Conservation (phyloP, 2,113 vertebrate genomes). For the Mustelus asterias region DNA sequence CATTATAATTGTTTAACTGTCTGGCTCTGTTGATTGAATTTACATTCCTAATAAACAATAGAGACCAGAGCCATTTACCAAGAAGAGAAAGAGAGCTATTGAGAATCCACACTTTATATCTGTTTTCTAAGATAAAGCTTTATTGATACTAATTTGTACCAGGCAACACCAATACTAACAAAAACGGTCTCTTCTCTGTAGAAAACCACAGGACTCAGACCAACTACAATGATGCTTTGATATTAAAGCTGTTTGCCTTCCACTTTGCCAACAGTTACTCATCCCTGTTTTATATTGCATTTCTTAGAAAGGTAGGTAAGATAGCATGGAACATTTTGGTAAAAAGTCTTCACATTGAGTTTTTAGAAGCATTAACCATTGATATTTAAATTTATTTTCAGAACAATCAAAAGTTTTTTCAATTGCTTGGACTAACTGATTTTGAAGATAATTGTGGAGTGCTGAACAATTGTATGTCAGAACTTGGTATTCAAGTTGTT, state of each 20-base stretch:
- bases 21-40: too few species aligned
- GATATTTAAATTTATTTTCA: conserved; percentile 3
- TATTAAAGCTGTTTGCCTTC: conserved; percentile 38
- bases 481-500: conserved; percentile 30
- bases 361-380: background rate
- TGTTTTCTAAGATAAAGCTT: background rate
- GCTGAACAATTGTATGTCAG: conserved; percentile 36
- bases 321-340: background rate
- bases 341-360: background rate
- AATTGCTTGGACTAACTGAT: conserved; percentile 5
- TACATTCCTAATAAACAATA: too few species aligned
- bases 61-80: background rate
- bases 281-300: conserved; percentile 37
- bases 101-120: background rate
- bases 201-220: conserved; percentile 39
- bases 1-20: background rate
- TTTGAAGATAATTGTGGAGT: conserved; percentile 32
- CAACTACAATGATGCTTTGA: conserved; percentile 33
- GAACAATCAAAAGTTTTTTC: conserved; percentile 33
- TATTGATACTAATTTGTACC: background rate
- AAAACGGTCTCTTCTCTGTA: background rate
- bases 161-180: background rate
- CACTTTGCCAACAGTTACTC: conserved; percentile 37
- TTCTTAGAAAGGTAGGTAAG: conserved; percentile 36
- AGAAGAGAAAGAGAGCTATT: background rate